A percentile compares a stretch with the other conserved stretches of the same genome.
These are phyloP conservation scores for Sepioteuthis lessoniana DNA, from an alignment of 2,888 invertebrate species.

Conservation along the genomic window DNA sequence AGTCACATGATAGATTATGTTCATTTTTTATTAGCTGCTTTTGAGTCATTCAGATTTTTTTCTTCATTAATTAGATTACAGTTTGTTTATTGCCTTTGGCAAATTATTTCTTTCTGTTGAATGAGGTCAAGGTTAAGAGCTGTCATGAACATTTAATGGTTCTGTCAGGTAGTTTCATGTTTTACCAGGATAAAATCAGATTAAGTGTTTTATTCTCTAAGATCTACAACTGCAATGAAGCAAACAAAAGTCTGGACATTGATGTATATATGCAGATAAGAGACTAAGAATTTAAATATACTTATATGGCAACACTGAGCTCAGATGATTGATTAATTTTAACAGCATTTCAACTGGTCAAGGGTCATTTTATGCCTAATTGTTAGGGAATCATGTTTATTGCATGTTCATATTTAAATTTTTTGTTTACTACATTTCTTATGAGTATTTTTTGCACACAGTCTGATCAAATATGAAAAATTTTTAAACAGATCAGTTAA, in stretches of 20 bases:
- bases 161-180: conserved; percentile 2
- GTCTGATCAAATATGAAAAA: too few relatives aligned
- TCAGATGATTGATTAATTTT: too few relatives aligned
- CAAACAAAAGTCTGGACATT: neutral
- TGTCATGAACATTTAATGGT: neutral
- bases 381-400: too few relatives aligned
- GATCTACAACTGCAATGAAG: neutral
- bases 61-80: neutral
- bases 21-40: neutral
- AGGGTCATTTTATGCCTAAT: too few relatives aligned
- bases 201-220: neutral
- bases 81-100: neutral
- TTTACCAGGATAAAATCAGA: neutral
- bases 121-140: neutral
- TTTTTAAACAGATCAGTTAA: too few relatives aligned
- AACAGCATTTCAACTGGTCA: too few relatives aligned
- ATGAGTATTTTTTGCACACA: too few relatives aligned
- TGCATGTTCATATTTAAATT: too few relatives aligned
- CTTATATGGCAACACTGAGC: too few relatives aligned
- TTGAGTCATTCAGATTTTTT: neutral
- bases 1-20: neutral
- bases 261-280: conserved; percentile 50
- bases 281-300: too few relatives aligned
- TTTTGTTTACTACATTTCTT: too few relatives aligned
- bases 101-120: neutral